These are phyloP conservation scores for Pterophyllum scalare DNA, from an alignment of 2,113 vertebrate species.

Conservation along the genomic window DNA sequence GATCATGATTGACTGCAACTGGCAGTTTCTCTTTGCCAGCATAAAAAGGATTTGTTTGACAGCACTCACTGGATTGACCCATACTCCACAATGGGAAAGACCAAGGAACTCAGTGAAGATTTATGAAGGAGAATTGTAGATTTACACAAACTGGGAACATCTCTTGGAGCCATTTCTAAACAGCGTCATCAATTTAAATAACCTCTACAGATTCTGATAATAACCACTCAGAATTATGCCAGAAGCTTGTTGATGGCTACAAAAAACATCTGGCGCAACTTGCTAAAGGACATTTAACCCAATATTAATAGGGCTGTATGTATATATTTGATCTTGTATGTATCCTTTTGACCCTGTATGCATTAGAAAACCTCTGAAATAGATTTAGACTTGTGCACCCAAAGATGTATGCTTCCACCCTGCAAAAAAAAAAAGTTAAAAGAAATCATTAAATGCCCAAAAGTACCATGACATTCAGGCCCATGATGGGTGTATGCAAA, in stretches of 20 bases:
- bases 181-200: not conserved
- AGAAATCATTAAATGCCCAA: not conserved
- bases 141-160: not conserved
- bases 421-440: not conserved
- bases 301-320: not conserved
- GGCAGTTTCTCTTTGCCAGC: not conserved
- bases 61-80: not conserved
- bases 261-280: not conserved
- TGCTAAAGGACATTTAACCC: not conserved
- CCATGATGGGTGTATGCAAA: not conserved
- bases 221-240: not conserved
- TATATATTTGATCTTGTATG: not conserved
- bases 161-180: not conserved
- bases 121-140: not conserved
- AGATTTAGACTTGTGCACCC: not conserved
- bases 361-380: not conserved
- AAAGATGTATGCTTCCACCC: not conserved
- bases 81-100: not conserved
- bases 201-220: no score
- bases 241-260: not conserved
- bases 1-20: not conserved
- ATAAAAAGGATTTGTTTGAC: not conserved
- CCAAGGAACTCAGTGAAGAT: not conserved
- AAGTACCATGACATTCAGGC: not conserved
- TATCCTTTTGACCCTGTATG: not conserved